Percentiles rank a stretch among this genome's conserved stretches.
Evolutionary conservation across 2,113 vertebrate species (phyloP).

Genomic region (Pontoporia blainvillei): DNA sequence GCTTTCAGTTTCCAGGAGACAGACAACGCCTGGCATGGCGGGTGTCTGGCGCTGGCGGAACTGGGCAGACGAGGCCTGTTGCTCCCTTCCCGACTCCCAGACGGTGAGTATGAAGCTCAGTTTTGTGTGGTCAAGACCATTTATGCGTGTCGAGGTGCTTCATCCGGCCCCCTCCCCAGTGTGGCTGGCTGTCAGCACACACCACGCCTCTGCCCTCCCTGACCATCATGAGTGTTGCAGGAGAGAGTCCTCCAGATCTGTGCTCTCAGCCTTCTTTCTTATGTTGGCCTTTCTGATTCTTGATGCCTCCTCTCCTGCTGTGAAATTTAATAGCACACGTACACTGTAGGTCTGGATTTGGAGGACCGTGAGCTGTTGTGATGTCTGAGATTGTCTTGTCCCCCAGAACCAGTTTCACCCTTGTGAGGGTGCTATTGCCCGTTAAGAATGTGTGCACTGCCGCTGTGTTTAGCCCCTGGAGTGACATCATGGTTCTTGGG

Average conservation of each 20-base stretch:
- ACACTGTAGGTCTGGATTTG: fast-evolving
- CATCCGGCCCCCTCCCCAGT: fast-evolving
- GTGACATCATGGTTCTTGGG: neutral
- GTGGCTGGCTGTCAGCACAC: neutral
- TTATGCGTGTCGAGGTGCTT: fast-evolving
- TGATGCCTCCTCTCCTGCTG: neutral
- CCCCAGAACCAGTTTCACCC: neutral
- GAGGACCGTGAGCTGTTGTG: neutral
- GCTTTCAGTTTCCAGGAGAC: slow-evolving; percentile 93
- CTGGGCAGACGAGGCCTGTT: slow-evolving; percentile 94
- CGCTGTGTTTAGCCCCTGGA: fast-evolving
- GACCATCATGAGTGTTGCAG: neutral
- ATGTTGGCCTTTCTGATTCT: neutral
- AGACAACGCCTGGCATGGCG: slow-evolving; percentile 94
- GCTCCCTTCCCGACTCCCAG: slow-evolving; percentile 89
- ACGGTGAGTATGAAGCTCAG: slow-evolving; percentile 83
- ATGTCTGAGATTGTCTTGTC: neutral
- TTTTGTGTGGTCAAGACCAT: fast-evolving
- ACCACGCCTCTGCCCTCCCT: too few relatives aligned
- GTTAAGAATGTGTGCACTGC: neutral
- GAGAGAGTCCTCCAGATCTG: fast-evolving
- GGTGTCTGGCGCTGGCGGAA: slow-evolving; percentile 95
- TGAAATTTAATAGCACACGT: neutral
- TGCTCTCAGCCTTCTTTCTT: neutral
- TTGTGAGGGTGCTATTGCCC: neutral